Percentiles rank a stretch among this genome's conserved stretches.
Conservation (phyloP, 2,888 invertebrate genomes). For the Drosophila mimica region DNA sequence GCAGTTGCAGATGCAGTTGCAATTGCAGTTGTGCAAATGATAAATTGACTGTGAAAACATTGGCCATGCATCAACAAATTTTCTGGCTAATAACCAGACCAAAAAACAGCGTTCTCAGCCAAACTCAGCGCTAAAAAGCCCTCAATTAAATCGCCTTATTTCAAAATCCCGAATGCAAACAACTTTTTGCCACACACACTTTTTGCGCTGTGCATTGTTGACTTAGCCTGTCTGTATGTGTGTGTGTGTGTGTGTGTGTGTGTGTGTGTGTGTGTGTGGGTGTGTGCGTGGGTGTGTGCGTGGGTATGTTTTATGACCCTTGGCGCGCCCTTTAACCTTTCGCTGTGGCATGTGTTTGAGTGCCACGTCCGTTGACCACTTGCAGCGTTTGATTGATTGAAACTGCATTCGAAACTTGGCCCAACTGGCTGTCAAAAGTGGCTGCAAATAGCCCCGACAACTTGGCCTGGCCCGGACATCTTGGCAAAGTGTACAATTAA, state of each 20-base stretch:
- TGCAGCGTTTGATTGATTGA: conserved; percentile 79
- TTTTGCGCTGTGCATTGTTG: neutral
- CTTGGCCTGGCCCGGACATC: conserved; percentile 4
- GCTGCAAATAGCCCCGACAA: conserved; percentile 15
- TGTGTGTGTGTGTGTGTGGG: neutral
- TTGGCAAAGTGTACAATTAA: conserved; percentile 31
- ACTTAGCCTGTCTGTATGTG: conserved; percentile 10
- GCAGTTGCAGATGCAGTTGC: conserved; percentile 55
- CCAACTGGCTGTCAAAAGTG: conserved; percentile 32
- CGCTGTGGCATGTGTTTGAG: conserved; percentile 41
- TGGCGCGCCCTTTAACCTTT: conserved; percentile 50
- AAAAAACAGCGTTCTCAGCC: conserved; percentile 15
- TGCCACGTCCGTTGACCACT: conserved; percentile 54
- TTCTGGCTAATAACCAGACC: conserved; percentile 44
- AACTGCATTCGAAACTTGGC: conserved; percentile 74
- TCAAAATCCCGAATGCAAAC: conserved; percentile 24
- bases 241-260: neutral
- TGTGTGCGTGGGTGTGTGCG: conserved; percentile 11
- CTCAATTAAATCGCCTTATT: conserved; percentile 60
- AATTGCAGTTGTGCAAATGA: conserved; percentile 50
- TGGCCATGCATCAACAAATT: conserved; percentile 38
- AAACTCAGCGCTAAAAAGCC: conserved; percentile 27
- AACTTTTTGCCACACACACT: conserved; percentile 23
- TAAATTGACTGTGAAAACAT: conserved; percentile 64
- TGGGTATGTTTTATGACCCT: conserved; percentile 16